Evolutionary conservation across 2,797 vertebrate genomes (phyloP), one percentile per base, ranked within the genome.

Genomic region (Myiotriccus ornatus): DNA sequence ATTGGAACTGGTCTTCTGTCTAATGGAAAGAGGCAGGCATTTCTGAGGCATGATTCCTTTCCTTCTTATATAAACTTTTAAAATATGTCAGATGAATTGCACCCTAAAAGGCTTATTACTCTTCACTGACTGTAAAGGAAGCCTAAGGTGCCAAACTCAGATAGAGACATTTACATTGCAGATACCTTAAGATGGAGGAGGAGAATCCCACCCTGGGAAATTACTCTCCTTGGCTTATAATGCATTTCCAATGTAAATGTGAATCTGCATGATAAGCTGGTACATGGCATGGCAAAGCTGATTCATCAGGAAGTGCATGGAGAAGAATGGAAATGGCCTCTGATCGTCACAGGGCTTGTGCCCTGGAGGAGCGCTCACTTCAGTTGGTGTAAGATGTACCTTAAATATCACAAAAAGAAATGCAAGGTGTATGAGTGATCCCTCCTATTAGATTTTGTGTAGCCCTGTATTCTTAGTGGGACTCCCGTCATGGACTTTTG

Each of bases 121-220:
- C 55, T 86, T 70, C 35, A 12, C 69, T 84, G 87, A 41, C 65
- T 94, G 57, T 41, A 73, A 86, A 86, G 65, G 46, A 44, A 95
- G 85, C 85, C 76, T 88, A 69, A 88, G 91, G 90, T 95, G 87
- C 84, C 85, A 95, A 84, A 65, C 50, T 65, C 43, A 19, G 89
- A 79, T 89, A 70, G 77, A 95, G 67, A 56, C 70, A 37, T 94
- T 90, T 64, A 83, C 71, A 50, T 75, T 95, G 55, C 71, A 87
- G 78, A 84, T 91, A 43, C 25, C 60, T 64, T 41, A 41, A 50
- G 71, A 76, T 50, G 50, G 57, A 71, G 1, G 75, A 83, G 83
- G 53, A 88, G 85, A 93, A 91, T 94, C 76, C 85, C 34, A 77
- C 71, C 60, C 27, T 30, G 56, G 63, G 63, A 95, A 93, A 89